Percentiles rank a stretch among this genome's conserved stretches.
These are phyloP conservation scores for Bettongia penicillata DNA, from an alignment of 2,113 vertebrate genomes.

Conservation along the genomic window DNA sequence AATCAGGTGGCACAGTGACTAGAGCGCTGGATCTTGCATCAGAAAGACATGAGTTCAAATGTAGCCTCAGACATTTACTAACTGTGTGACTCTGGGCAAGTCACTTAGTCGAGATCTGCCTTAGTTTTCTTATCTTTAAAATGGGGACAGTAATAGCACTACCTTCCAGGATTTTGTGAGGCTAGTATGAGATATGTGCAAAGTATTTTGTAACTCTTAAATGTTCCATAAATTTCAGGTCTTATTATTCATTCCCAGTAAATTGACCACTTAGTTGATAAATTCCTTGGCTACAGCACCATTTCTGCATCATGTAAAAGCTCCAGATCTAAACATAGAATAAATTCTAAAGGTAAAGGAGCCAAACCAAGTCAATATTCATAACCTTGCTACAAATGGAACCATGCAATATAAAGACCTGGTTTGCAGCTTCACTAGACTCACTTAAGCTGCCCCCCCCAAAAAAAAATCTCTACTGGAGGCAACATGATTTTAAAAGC, in stretches of 20 bases:
- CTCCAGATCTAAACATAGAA: not conserved
- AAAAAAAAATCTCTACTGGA: not conserved
- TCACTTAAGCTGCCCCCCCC: not conserved
- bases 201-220: not conserved
- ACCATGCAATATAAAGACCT: not conserved
- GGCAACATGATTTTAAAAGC: not conserved
- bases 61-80: not conserved
- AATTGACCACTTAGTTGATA: not conserved
- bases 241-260: not conserved
- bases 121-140: not conserved
- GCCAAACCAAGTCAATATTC: not conserved
- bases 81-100: not conserved
- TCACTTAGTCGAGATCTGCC: not conserved
- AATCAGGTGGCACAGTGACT: not conserved
- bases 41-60: not conserved
- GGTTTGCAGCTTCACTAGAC: not conserved
- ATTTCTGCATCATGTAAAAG: not conserved
- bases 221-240: not conserved
- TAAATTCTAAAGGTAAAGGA: not conserved
- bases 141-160: not conserved
- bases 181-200: not conserved
- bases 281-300: not conserved
- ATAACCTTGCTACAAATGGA: not conserved
- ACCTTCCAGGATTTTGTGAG: not conserved
- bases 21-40: not conserved